Percentiles rank a stretch among this genome's conserved stretches.
Evolutionary conservation across 1,140 invertebrate genomes (phyloP).

Genomic region (Tetraneura akinire): DNA sequence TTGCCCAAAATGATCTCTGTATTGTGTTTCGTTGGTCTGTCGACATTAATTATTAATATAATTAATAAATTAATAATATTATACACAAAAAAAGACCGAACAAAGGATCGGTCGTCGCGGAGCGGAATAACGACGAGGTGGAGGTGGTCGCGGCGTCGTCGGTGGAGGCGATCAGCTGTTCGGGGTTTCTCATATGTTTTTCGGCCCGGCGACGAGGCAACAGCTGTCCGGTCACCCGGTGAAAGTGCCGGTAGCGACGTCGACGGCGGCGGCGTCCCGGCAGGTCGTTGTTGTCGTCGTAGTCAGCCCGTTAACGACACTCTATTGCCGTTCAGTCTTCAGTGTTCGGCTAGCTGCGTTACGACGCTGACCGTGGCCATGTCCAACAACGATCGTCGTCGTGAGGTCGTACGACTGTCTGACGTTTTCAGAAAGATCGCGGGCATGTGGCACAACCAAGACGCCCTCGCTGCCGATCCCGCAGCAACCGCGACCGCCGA

Average conservation of each 20-base stretch:
- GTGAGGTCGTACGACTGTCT: constrained; percentile 23
- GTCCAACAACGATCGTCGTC: constrained; percentile 7
- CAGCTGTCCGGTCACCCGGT: constrained; percentile 44
- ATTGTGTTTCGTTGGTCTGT: too few relatives aligned
- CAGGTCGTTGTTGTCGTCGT: constrained; percentile 17
- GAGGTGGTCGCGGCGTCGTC: neutral
- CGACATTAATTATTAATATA: too few relatives aligned
- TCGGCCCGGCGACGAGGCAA: constrained; percentile 31
- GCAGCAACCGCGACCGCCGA: neutral
- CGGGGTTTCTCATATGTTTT: neutral
- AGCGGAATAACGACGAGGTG: too few relatives aligned
- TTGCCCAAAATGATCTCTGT: too few relatives aligned
- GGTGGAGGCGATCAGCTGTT: constrained; percentile 13
- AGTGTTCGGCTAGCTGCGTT: constrained; percentile 19
- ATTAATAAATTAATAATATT: too few relatives aligned
- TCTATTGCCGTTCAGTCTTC: neutral
- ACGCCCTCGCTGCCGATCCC: neutral
- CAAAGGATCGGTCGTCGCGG: too few relatives aligned
- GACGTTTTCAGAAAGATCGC: constrained; percentile 45
- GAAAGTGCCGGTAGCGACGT: constrained; percentile 18
- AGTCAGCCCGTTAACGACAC: neutral
- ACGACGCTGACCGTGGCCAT: neutral
- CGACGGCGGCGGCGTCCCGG: constrained; percentile 5
- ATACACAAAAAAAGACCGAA: too few relatives aligned
- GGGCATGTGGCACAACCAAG: constrained; percentile 41